Conservation (phyloP, 2,797 vertebrate genomes). For the Ptychobarbus kaznakovi region DNA sequence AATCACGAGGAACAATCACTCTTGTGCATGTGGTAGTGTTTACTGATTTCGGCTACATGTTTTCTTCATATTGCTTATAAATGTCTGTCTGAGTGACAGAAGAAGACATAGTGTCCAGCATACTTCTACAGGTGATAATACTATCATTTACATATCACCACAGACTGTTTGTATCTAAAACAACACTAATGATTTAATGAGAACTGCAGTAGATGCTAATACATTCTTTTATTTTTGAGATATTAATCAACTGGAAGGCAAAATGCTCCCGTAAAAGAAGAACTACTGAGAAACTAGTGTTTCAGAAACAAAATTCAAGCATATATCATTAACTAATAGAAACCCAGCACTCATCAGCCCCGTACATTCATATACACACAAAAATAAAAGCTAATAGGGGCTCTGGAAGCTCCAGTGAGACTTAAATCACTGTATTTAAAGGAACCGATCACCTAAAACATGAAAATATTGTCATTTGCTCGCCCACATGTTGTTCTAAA, state of each 20-base stretch:
- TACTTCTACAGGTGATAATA: conserved; percentile 16
- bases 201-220: conserved; percentile 6
- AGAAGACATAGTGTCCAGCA: conserved; percentile 39
- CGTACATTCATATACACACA: background rate
- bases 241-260: conserved; percentile 7
- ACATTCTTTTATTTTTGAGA: background rate
- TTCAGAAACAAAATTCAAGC: background rate
- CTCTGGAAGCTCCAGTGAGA: conserved; percentile 15
- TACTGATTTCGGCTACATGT: conserved; percentile 42
- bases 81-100: conserved; percentile 22
- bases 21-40: conserved; percentile 13
- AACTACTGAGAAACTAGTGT: conserved; percentile 24
- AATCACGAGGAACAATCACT: background rate
- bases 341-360: background rate
- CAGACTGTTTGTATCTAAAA: conserved; percentile 7
- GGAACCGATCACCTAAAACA: background rate
- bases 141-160: background rate
- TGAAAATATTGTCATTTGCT: background rate
- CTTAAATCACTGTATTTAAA: background rate
- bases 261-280: background rate
- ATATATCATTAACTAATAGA: conserved; percentile 5
- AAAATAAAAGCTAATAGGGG: background rate
- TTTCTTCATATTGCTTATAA: conserved; percentile 28
- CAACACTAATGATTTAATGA: background rate
- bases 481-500: background rate